Conservation (phyloP, 2,888 invertebrate genomes). For the Dioctria rufipes region DNA sequence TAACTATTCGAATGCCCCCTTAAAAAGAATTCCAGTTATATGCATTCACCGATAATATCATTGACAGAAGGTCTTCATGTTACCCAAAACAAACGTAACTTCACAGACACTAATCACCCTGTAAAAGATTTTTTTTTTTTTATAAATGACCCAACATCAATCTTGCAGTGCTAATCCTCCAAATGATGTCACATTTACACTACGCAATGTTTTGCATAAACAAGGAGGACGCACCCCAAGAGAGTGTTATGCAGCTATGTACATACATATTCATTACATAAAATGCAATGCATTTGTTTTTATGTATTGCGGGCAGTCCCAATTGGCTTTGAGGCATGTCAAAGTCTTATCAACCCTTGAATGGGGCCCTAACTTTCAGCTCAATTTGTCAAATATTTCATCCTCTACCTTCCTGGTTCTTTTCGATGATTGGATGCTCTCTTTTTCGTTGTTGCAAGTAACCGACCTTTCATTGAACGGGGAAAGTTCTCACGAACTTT, state of each 20-base stretch:
- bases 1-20: neutral
- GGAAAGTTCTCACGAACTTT: slow-evolving; percentile 40
- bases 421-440: neutral
- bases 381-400: slow-evolving; percentile 44
- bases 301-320: neutral
- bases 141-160: slow-evolving; percentile 56
- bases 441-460: neutral
- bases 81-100: slow-evolving; percentile 35
- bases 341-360: slow-evolving; percentile 43
- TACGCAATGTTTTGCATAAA: slow-evolving; percentile 52
- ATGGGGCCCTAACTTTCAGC: neutral
- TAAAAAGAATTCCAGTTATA: neutral
- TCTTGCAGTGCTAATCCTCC: slow-evolving; percentile 55
- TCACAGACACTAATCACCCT: neutral
- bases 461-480: neutral
- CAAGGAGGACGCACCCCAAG: slow-evolving; percentile 14
- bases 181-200: slow-evolving; percentile 57
- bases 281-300: slow-evolving; percentile 16
- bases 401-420: neutral
- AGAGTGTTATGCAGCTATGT: no score
- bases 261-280: no score
- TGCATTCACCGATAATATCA: neutral
- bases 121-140: neutral
- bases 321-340: slow-evolving; percentile 12
- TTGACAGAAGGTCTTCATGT: neutral